Percentiles rank a stretch among this genome's conserved stretches.
Conservation (phyloP, 1,140 invertebrate genomes). For the Eriocheir sinensis region DNA sequence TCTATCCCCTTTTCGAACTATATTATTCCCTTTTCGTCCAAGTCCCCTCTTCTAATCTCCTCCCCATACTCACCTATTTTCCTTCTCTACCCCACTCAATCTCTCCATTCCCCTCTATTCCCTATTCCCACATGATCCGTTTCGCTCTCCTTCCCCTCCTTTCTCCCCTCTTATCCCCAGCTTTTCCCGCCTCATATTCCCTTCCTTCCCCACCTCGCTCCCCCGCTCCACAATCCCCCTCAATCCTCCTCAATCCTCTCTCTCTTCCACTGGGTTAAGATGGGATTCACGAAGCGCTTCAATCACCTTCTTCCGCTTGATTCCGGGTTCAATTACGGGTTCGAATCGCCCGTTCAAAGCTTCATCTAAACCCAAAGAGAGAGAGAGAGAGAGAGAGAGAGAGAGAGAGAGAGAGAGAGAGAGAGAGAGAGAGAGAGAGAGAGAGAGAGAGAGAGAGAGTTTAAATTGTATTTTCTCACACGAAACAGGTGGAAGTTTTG, state of each 20-base stretch:
- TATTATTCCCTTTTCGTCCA: too few relatives aligned
- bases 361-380: neutral
- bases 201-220: too few relatives aligned
- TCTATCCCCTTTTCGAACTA: neutral
- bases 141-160: too few relatives aligned
- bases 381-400: constrained; percentile 18
- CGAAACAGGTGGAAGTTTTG: neutral
- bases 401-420: constrained; percentile 10
- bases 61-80: neutral
- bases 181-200: too few relatives aligned
- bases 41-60: neutral
- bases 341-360: too few relatives aligned
- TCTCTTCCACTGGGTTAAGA: neutral
- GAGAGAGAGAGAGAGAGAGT: constrained; percentile 13
- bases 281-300: neutral
- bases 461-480: neutral
- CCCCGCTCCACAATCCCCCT: too few relatives aligned
- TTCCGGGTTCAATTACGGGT: too few relatives aligned
- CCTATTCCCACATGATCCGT: neutral
- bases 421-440: neutral
- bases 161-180: too few relatives aligned
- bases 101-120: too few relatives aligned
- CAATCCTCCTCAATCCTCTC: too few relatives aligned
- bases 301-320: neutral
- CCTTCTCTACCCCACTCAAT: too few relatives aligned